Evolutionary conservation across 2,113 vertebrate genomes (phyloP).

Genomic region (Pelecanus crispus): DNA sequence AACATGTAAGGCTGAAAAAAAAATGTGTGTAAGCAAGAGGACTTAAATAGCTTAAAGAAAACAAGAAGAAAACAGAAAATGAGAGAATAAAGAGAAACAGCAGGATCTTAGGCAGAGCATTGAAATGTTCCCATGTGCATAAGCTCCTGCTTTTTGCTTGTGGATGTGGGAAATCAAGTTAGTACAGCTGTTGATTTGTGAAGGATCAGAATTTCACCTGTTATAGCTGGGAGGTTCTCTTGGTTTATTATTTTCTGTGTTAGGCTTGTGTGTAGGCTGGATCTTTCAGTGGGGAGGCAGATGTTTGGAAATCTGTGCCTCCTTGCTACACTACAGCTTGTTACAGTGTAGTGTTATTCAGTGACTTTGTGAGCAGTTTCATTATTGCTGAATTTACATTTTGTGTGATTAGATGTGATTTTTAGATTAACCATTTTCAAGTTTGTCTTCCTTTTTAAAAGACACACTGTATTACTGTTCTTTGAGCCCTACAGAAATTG

Average conservation of each 20-base stretch:
- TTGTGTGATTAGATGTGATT: not conserved
- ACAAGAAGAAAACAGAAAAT: not conserved
- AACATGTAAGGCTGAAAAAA: not conserved
- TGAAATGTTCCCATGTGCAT: not conserved
- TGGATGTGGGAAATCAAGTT: not conserved
- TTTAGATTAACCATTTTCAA: not conserved
- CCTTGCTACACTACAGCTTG: not conserved
- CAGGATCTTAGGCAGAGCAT: not conserved
- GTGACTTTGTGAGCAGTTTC: not conserved
- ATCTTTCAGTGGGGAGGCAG: not conserved
- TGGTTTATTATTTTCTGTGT: not conserved
- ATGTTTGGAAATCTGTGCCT: not conserved
- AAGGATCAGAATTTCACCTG: not conserved
- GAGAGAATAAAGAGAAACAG: not conserved
- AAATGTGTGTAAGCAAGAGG: not conserved
- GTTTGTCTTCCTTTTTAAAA: not conserved
- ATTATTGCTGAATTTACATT: not conserved
- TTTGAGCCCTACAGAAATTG: not conserved
- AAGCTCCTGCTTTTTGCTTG: not conserved
- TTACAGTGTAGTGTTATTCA: not conserved
- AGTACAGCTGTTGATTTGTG: not conserved
- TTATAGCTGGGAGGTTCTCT: not conserved
- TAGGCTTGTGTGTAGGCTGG: not conserved
- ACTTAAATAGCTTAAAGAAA: not conserved
- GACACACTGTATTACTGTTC: not conserved